phyloP scores from a whole-genome alignment of 1,140 invertebrate genomes.

The Bombus ignitus region DNA sequence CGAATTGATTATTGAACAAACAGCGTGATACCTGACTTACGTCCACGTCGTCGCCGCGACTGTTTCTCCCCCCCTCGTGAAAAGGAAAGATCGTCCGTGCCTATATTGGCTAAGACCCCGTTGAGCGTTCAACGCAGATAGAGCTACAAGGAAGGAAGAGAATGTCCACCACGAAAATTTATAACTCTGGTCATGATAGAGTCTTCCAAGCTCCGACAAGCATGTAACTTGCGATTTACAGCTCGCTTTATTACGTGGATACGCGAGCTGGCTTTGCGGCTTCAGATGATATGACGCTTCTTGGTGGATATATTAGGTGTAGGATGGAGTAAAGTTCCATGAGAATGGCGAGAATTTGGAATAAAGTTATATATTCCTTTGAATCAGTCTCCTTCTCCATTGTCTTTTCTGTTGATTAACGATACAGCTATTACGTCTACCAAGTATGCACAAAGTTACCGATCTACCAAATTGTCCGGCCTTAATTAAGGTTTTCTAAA shows the following conservation, averaged over 20 bases:
- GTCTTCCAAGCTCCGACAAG: neutral
- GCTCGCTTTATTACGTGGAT: neutral
- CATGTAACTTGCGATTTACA: neutral
- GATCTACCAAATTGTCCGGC: too few species aligned
- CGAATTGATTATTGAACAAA: constrained; percentile 77
- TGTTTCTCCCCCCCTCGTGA: neutral
- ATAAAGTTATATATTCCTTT: neutral
- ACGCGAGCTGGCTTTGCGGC: neutral
- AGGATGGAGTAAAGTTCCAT: too few species aligned
- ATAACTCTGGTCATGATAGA: neutral
- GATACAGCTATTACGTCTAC: too few species aligned
- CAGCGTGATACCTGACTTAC: constrained; percentile 60
- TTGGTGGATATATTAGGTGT: too few species aligned
- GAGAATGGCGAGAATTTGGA: neutral
- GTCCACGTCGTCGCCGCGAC: constrained; percentile 9
- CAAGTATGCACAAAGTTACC: too few species aligned
- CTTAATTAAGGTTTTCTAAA: too few species aligned
- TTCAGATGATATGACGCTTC: neutral
- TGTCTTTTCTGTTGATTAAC: too few species aligned
- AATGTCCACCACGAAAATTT: constrained; percentile 8
- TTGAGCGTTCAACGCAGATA: too few species aligned
- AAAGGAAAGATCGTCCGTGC: neutral
- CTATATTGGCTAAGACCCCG: neutral
- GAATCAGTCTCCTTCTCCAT: too few species aligned
- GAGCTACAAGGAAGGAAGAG: too few species aligned